Conservation (phyloP, 1,140 invertebrate genomes). For the Mamestra configurata region DNA sequence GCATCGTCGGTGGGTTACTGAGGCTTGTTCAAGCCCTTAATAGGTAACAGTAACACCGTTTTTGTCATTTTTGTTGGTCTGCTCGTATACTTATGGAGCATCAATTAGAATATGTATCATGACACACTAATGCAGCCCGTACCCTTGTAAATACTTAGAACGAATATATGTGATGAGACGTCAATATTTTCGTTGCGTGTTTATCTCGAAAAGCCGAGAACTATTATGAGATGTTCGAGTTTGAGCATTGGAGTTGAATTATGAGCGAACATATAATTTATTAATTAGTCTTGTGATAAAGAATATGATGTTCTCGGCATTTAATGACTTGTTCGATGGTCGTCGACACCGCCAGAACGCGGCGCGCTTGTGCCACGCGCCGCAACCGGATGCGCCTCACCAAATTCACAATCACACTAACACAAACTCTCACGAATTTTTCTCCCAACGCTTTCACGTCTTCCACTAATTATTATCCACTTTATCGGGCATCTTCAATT, state of each 20-base stretch:
- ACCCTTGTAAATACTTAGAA: slow-evolving; percentile 10
- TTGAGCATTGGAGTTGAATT: background rate
- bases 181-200: background rate
- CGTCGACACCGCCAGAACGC: background rate
- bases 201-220: slow-evolving; percentile 1
- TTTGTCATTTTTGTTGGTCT: slow-evolving; percentile 51
- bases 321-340: background rate
- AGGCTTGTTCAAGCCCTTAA: slow-evolving; percentile 50
- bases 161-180: slow-evolving; percentile 16
- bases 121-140: slow-evolving; percentile 6
- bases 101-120: slow-evolving; percentile 40
- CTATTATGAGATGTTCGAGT: background rate
- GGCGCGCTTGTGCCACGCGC: slow-evolving; percentile 49
- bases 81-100: slow-evolving; percentile 45
- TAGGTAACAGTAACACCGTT: slow-evolving; percentile 52
- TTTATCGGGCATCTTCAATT: slow-evolving; percentile 88
- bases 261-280: background rate
- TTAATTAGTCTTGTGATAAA: background rate
- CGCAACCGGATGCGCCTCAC: slow-evolving; percentile 81
- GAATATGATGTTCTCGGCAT: background rate
- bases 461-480: slow-evolving; percentile 88
- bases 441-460: slow-evolving; percentile 87
- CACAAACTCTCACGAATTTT: slow-evolving; percentile 87
- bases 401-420: slow-evolving; percentile 87
- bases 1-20: slow-evolving; percentile 29